Conservation (phyloP, 2,888 invertebrate species). For the Lamellibrachia satsuma region DNA sequence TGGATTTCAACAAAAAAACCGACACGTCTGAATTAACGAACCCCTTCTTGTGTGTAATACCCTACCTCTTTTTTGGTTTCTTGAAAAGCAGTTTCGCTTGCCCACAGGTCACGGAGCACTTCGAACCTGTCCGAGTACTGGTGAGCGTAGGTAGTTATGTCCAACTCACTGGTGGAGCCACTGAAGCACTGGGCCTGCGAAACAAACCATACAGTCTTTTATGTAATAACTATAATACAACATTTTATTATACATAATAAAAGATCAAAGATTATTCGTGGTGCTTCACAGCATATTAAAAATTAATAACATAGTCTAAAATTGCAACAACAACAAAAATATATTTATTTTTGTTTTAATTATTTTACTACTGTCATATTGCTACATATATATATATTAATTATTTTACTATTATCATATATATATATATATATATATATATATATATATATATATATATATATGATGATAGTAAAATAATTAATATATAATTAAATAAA, state of each 20-base stretch:
- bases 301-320: too few relatives aligned
- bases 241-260: too few relatives aligned
- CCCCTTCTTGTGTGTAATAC: background rate
- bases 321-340: too few relatives aligned
- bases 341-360: background rate
- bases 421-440: background rate
- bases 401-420: background rate
- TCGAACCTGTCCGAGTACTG: constrained; percentile 62
- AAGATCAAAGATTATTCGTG: too few relatives aligned
- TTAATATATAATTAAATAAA: background rate
- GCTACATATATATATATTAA: background rate
- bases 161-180: constrained; percentile 51
- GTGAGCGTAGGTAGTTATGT: constrained; percentile 60
- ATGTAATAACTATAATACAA: background rate
- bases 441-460: constrained; percentile 22
- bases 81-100: constrained; percentile 59
- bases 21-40: background rate
- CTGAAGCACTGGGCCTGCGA: background rate
- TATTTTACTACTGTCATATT: background rate
- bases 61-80: constrained; percentile 62
- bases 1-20: too few relatives aligned
- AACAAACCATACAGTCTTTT: background rate
- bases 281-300: too few relatives aligned
- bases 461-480: background rate
- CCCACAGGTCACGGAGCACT: constrained; percentile 63